Conservation (phyloP, 2,113 vertebrate genomes). For the Phalacrocorax aristotelis region DNA sequence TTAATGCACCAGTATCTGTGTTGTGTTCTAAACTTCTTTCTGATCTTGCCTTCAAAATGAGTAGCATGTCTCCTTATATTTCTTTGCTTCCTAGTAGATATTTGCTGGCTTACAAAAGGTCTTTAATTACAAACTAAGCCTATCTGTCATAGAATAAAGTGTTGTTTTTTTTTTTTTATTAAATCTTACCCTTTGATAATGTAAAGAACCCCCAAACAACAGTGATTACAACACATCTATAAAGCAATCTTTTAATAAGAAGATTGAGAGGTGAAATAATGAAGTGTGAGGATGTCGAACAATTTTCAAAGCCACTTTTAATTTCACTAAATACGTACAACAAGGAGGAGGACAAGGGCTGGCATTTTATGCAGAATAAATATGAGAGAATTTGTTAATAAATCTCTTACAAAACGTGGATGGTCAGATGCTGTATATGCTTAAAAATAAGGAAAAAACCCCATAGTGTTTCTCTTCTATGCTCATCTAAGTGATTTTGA, state of each 20-base stretch:
- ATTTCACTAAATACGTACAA: not conserved
- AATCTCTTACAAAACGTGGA: not conserved
- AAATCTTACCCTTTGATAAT: not conserved
- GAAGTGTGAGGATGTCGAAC: not conserved
- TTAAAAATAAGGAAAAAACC: not conserved
- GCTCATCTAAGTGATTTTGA: not conserved
- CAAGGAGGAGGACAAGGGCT: not conserved
- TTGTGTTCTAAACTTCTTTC: not conserved
- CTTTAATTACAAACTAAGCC: conserved; percentile 4
- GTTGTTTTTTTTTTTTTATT: not conserved
- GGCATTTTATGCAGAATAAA: not conserved
- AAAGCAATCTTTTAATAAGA: not conserved
- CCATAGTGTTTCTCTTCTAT: not conserved
- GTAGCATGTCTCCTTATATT: not conserved
- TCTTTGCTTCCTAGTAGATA: not conserved
- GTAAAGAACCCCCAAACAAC: not conserved
- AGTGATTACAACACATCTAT: not conserved
- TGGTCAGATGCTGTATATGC: not conserved
- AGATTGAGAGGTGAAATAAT: not conserved
- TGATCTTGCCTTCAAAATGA: not conserved
- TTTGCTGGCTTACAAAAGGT: not conserved
- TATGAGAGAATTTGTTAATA: not conserved
- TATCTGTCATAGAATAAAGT: not conserved
- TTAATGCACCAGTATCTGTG: not conserved
- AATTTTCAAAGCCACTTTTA: not conserved